Evolutionary conservation across 2,888 invertebrate species (phyloP), one percentile per base, ranked within the genome.

Genomic region (Abrostola triplasia): DNA sequence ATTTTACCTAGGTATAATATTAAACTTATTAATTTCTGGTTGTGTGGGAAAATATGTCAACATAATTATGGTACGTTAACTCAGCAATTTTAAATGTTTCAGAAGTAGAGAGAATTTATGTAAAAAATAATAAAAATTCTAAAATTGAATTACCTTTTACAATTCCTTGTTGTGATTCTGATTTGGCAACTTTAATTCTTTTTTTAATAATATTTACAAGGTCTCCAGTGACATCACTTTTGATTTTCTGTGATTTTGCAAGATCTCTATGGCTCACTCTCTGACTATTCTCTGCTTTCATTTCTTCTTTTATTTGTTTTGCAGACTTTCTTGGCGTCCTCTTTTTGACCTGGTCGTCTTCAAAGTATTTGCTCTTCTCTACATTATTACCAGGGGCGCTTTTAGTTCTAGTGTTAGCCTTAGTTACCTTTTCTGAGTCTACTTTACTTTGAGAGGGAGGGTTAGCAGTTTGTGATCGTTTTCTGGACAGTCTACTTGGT

Each of bases 171-270:
- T 85, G 90, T 48, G 91, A 83, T 59, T 88, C 84, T 13, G 81
- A 82, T 81, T 94, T 95, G 68, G 94, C 92, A 79, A 93, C 90
- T 65, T 86, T 89, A 7, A 96, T 93, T 69, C 95, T 89, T 47
- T 83, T 88, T 82, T 95, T 95, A 50, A 96, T 89, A 55, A 96
- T 89, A 60, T 89, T 83, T n/a, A 95, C 87, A 38, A 96, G 90
- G 76, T 95, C 95, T 50, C 84, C 86, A 54, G 88, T 92, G 5
- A 95, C 92, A 87, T 95, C 91, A 70, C 83, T 88, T 88, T 90
- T 41, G 77, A 47, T 58, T 85, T 86, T 49, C 61, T 48, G 82
- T 79, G 86, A 38, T 74, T 76, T 91, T 6, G 63, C 56, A 40
- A 94, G 74, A 81, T 94, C 93, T 84, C 81, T 90, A 70, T 94